Percentiles rank a stretch among this genome's conserved stretches.
These are phyloP conservation scores for Arizona elegans DNA, from an alignment of 2,113 vertebrate genomes.

Conservation along the genomic window DNA sequence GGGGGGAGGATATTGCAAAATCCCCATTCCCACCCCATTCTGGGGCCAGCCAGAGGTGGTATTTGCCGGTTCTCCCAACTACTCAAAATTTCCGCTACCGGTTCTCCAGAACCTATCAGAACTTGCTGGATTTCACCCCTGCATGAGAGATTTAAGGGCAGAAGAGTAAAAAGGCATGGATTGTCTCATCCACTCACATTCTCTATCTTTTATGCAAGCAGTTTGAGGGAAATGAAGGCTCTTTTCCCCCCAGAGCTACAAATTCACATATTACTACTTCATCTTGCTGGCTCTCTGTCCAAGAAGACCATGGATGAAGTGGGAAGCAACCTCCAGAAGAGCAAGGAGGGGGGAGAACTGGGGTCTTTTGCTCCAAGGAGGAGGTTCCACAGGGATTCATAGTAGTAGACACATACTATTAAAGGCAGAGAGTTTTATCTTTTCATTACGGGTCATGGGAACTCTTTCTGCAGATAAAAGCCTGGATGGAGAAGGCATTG, in stretches of 20 bases:
- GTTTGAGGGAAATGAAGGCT: neutral
- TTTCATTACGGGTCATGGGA: neutral
- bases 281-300: neutral
- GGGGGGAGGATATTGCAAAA: too few relatives aligned
- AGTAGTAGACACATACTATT: neutral
- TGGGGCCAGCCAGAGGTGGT: too few relatives aligned
- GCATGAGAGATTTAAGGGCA: neutral
- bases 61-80: too few relatives aligned
- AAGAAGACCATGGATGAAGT: neutral
- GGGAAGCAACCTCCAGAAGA: neutral
- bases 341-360: neutral
- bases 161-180: neutral
- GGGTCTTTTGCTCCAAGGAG: neutral
- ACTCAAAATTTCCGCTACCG: too few relatives aligned
- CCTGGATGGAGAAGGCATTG: too few relatives aligned
- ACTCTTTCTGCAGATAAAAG: neutral
- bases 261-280: too few relatives aligned
- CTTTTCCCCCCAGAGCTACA: neutral
- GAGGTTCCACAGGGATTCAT: neutral
- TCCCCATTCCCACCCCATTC: too few relatives aligned
- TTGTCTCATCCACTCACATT: neutral
- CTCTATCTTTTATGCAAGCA: neutral
- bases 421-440: neutral
- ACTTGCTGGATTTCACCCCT: too few relatives aligned
- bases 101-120: too few relatives aligned